phyloP scores from a whole-genome alignment of 1,140 invertebrate genomes.

The Megathymus violae region DNA sequence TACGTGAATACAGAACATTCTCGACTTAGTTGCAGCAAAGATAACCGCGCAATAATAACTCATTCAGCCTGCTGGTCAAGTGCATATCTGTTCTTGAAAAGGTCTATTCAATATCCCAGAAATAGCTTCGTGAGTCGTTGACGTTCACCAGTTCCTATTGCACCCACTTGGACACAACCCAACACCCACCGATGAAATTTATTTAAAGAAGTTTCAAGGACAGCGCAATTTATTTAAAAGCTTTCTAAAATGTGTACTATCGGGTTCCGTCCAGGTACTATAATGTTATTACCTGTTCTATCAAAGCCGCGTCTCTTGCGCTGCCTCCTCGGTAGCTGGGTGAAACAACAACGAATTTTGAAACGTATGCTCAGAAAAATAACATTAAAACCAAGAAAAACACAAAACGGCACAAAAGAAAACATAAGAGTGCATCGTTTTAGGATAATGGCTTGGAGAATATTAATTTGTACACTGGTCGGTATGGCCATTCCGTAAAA shows the following conservation, averaged over 20 bases:
- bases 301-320: constrained; percentile 84
- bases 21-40: constrained; percentile 29
- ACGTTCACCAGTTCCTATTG: constrained; percentile 60
- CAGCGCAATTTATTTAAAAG: constrained; percentile 17
- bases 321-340: constrained; percentile 83
- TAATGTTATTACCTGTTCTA: constrained; percentile 82
- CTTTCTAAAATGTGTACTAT: constrained; percentile 37
- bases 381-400: constrained; percentile 80
- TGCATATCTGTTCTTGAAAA: constrained; percentile 17
- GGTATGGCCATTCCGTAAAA: constrained; percentile 49
- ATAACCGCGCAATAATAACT: constrained; percentile 40
- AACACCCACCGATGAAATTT: constrained; percentile 57
- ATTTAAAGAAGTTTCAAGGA: constrained; percentile 39
- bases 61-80: constrained; percentile 33
- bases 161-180: constrained; percentile 77
- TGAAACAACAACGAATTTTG: constrained; percentile 84
- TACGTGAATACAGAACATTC: neutral
- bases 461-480: constrained; percentile 18
- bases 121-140: constrained; percentile 59
- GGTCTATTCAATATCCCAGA: constrained; percentile 42
- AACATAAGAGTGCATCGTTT: constrained; percentile 40
- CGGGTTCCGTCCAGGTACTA: constrained; percentile 70
- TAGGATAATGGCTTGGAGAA: constrained; percentile 21
- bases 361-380: constrained; percentile 78
- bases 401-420: constrained; percentile 82